These are phyloP conservation scores for Protodeltote pygarga DNA, from an alignment of 2,888 invertebrate species.

Conservation along the genomic window DNA sequence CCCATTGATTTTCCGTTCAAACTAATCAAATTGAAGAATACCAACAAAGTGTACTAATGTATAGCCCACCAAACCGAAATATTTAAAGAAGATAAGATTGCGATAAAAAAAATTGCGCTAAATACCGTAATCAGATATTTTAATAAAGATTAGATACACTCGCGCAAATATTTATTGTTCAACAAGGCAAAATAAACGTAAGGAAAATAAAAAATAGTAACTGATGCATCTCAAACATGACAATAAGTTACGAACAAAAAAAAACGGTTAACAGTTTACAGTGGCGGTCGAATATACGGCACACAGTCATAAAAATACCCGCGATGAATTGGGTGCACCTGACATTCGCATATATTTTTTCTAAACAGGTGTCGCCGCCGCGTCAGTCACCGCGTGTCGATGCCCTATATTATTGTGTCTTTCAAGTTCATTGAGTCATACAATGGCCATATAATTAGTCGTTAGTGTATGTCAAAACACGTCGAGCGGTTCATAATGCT, in stretches of 20 bases:
- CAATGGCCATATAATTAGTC: conserved; percentile 82
- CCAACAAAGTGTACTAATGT: conserved; percentile 12
- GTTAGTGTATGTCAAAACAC: conserved; percentile 83
- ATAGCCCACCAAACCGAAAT: conserved; percentile 20
- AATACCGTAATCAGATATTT: conserved; percentile 32
- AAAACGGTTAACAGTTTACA: conserved; percentile 52
- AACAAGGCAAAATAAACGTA: not conserved
- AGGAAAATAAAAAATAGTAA: conserved; percentile 12
- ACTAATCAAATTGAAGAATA: no score
- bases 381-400: conserved; percentile 75
- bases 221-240: conserved; percentile 31
- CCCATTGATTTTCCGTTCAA: no score
- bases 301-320: conserved; percentile 65
- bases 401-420: conserved; percentile 83
- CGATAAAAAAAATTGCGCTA: conserved; percentile 9
- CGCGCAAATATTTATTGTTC: conserved; percentile 11
- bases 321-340: conserved; percentile 73
- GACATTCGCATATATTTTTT: conserved; percentile 72
- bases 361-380: conserved; percentile 73
- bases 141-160: conserved; percentile 15
- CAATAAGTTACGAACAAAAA: conserved; percentile 48
- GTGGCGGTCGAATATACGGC: conserved; percentile 35
- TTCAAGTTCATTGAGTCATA: conserved; percentile 84
- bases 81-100: conserved; percentile 41
- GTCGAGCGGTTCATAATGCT: conserved; percentile 74